Percentiles rank a stretch among this genome's conserved stretches.
Conservation (phyloP, 1,140 invertebrate genomes). For the Psix sp. region DNA sequence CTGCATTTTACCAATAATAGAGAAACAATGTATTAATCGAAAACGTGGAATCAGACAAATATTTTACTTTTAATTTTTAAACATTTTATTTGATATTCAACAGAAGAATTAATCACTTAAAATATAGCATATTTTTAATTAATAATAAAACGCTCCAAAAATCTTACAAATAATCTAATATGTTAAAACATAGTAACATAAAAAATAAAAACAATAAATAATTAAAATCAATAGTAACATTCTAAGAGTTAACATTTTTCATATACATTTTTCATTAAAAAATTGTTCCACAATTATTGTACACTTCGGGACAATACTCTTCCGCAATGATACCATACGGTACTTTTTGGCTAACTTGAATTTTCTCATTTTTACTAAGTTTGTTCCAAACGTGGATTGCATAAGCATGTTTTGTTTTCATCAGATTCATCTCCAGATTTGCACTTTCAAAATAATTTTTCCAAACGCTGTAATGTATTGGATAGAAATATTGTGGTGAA, state of each 20-base stretch:
- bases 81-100: too few species aligned
- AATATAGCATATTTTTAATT: too few species aligned
- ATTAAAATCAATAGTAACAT: constrained; percentile 1
- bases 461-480: not conserved
- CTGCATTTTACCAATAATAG: too few species aligned
- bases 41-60: too few species aligned
- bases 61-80: too few species aligned
- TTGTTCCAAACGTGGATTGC: constrained; percentile 85
- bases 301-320: constrained; percentile 80
- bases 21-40: too few species aligned
- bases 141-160: too few species aligned
- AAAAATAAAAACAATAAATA: not conserved
- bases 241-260: too few species aligned
- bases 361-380: constrained; percentile 73
- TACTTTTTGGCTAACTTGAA: constrained; percentile 73
- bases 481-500: not conserved
- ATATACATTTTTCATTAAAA: not conserved
- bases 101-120: too few species aligned
- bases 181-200: too few species aligned
- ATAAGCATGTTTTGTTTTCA: constrained; percentile 25
- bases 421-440: not conserved
- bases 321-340: constrained; percentile 79
- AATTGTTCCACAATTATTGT: constrained; percentile 68
- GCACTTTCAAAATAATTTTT: not conserved
- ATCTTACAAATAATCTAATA: too few species aligned